Conservation (phyloP, 2,113 vertebrate species). For the Tiliqua scincoides region DNA sequence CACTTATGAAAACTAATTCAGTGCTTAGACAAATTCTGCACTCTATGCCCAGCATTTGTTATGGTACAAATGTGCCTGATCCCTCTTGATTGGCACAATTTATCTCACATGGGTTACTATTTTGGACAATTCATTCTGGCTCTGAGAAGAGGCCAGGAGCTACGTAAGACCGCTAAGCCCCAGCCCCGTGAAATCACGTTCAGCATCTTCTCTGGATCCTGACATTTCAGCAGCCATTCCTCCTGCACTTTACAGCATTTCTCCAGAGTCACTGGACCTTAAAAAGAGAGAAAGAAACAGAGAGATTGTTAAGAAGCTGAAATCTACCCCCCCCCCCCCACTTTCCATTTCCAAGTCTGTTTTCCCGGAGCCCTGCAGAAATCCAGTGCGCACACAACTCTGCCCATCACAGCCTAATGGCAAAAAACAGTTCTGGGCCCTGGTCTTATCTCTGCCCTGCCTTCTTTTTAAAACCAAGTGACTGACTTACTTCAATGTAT, state of each 20-base stretch:
- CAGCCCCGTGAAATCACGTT: not conserved
- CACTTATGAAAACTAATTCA: not conserved
- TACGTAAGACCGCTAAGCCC: not conserved
- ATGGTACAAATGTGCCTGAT: not conserved
- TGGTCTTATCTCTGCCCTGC: not conserved
- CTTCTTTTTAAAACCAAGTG: not conserved
- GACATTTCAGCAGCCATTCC: not conserved
- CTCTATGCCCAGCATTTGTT: not conserved
- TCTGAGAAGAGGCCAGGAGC: not conserved
- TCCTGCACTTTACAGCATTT: not conserved
- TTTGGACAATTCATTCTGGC: not conserved
- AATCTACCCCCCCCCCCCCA: not conserved
- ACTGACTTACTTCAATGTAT: too few species aligned
- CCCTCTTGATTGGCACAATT: not conserved
- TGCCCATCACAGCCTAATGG: not conserved
- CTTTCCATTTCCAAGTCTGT: not conserved
- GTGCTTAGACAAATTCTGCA: not conserved
- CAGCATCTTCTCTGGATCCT: not conserved
- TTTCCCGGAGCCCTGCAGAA: not conserved
- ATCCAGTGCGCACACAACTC: not conserved
- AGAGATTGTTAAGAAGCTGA: not conserved
- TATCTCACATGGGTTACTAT: not conserved
- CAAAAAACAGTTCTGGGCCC: not conserved
- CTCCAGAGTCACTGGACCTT: not conserved
- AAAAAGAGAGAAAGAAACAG: not conserved